Percentiles rank a stretch among this genome's conserved stretches.
These are phyloP conservation scores for Lepidonotus clava DNA, from an alignment of 2,888 invertebrate genomes.

Conservation along the genomic window DNA sequence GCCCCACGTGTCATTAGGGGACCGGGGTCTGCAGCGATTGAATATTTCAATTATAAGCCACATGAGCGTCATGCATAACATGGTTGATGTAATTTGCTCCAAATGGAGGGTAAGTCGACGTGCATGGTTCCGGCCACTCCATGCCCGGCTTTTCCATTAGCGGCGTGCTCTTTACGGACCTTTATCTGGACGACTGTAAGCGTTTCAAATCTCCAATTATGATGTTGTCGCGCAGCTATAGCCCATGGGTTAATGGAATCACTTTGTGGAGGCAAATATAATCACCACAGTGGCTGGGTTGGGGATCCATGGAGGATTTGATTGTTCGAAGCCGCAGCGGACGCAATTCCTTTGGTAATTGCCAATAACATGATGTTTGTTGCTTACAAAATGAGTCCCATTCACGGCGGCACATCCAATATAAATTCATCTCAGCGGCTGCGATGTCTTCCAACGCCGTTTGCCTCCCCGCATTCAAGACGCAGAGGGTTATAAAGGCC, in stretches of 20 bases:
- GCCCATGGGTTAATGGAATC: conserved; percentile 10
- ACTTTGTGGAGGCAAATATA: conserved; percentile 26
- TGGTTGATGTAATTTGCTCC: too few relatives aligned
- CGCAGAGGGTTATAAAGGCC: neutral
- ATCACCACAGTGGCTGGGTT: neutral
- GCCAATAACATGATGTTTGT: conserved; percentile 37
- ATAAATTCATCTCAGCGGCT: neutral
- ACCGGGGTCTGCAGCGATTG: too few relatives aligned
- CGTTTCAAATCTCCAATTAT: conserved; percentile 29
- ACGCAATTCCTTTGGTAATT: neutral
- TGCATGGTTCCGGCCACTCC: too few relatives aligned
- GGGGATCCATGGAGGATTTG: neutral
- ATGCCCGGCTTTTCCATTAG: too few relatives aligned
- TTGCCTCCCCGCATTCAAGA: neutral
- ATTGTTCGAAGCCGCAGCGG: neutral
- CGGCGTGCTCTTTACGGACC: too few relatives aligned
- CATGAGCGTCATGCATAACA: too few relatives aligned
- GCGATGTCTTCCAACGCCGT: neutral
- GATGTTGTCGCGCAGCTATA: neutral
- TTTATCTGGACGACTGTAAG: neutral
- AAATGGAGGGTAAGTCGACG: too few relatives aligned
- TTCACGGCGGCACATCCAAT: neutral
- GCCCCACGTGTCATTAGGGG: too few relatives aligned
- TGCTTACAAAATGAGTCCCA: conserved; percentile 37
- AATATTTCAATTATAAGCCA: too few relatives aligned